These are phyloP conservation scores for Hycleus phaleratus DNA, from an alignment of 1,140 invertebrate species.

Conservation along the genomic window DNA sequence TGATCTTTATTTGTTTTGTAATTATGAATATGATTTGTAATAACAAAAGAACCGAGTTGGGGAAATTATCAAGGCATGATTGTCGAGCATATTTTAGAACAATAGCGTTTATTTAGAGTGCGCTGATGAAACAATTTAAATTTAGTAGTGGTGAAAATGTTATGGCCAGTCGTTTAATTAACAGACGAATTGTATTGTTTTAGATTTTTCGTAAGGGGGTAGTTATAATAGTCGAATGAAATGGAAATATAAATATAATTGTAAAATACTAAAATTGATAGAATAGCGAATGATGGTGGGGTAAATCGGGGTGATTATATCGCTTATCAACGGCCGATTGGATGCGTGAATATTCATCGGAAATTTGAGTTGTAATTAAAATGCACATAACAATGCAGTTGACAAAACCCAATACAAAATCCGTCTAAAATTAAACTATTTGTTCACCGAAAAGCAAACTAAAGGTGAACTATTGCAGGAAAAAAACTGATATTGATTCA, in stretches of 20 bases:
- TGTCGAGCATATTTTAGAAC: constrained; percentile 32
- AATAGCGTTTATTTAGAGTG: constrained; percentile 34
- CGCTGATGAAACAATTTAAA: constrained; percentile 39
- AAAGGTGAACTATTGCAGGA: not conserved
- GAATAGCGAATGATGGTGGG: too few species aligned
- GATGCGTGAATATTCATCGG: too few species aligned
- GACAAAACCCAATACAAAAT: not conserved
- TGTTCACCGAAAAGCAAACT: not conserved
- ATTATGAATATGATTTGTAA: constrained; percentile 44
- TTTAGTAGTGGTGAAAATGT: constrained; percentile 37
- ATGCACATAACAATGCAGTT: too few species aligned
- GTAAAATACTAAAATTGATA: too few species aligned
- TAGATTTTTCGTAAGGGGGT: not conserved
- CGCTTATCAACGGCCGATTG: too few species aligned
- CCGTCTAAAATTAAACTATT: not conserved
- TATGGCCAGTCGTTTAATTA: constrained; percentile 32
- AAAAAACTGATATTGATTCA: too few species aligned
- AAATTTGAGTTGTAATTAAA: too few species aligned
- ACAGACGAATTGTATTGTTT: constrained; percentile 22
- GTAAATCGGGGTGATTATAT: too few species aligned
- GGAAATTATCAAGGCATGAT: constrained; percentile 39
- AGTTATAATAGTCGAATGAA: too few species aligned
- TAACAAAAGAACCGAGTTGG: constrained; percentile 39
- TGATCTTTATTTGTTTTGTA: constrained; percentile 39
- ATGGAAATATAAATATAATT: too few species aligned